A percentile compares a stretch with the other conserved stretches of the same genome.
These are phyloP conservation scores for Manduca sexta DNA, from an alignment of 1,140 invertebrate species.

Conservation along the genomic window DNA sequence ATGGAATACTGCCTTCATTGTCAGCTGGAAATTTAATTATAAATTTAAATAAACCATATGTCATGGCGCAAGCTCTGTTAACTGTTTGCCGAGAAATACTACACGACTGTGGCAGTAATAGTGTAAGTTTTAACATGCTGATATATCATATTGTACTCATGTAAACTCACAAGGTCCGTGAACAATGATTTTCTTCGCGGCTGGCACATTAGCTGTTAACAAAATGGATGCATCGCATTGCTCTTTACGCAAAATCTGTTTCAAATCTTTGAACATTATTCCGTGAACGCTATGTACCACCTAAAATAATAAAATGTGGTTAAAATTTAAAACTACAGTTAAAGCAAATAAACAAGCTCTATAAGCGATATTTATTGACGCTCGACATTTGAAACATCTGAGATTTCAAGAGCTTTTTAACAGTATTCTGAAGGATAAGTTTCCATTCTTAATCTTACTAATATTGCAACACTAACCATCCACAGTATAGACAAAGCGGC, in stretches of 20 bases:
- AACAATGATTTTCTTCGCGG: slow-evolving; percentile 99
- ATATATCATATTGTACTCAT: not conserved
- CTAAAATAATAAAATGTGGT: slow-evolving; percentile 70
- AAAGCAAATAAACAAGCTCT: no score
- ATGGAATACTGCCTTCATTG: slow-evolving; percentile 95
- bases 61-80: no score
- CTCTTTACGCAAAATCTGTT: slow-evolving; percentile 98
- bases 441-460: not conserved
- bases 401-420: no score
- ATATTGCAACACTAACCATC: slow-evolving; percentile 81
- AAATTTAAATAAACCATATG: not conserved
- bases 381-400: no score
- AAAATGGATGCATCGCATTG: slow-evolving; percentile 98
- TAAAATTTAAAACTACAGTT: no score
- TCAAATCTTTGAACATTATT: slow-evolving; percentile 99
- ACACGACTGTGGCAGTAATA: no score
- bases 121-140: no score
- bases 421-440: no score
- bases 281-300: slow-evolving; percentile 97
- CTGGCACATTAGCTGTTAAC: slow-evolving; percentile 98
- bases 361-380: no score
- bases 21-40: slow-evolving; percentile 74
- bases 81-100: no score
- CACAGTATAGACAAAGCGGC: slow-evolving; percentile 95
- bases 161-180: slow-evolving; percentile 83